Conservation (phyloP, 2,797 vertebrate genomes). For the Chaetodon trifasciatus region DNA sequence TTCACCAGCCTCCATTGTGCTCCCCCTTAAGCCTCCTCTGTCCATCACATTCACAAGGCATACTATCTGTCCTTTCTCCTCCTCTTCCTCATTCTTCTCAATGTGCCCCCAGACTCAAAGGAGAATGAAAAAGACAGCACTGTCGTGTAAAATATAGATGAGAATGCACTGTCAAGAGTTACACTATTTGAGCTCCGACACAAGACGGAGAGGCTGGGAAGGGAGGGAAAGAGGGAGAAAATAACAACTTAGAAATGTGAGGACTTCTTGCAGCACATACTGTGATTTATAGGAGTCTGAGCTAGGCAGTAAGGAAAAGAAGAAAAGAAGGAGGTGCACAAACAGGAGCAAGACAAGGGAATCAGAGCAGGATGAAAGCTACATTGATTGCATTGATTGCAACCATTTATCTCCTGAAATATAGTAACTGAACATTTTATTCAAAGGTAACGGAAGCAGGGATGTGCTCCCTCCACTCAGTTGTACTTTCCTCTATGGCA, state of each 20-base stretch:
- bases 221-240: constrained; percentile 17
- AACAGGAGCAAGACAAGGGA: neutral
- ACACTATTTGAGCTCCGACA: constrained; percentile 22
- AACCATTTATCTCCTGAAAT: neutral
- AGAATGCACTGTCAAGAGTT: constrained; percentile 22
- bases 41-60: constrained; percentile 17
- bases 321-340: neutral
- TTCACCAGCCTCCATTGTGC: constrained; percentile 14
- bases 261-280: constrained; percentile 14
- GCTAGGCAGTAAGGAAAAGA: neutral
- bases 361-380: neutral
- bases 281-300: constrained; percentile 32
- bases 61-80: constrained; percentile 4
- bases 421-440: constrained; percentile 20
- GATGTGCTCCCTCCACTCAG: constrained; percentile 9
- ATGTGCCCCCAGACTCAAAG: constrained; percentile 1
- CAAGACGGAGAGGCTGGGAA: neutral
- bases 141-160: constrained; percentile 52
- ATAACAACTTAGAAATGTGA: constrained; percentile 19
- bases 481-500: constrained; percentile 25
- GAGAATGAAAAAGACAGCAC: constrained; percentile 12
- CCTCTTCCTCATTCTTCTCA: constrained; percentile 7
- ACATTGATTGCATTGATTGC: constrained; percentile 9
- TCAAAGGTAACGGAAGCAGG: constrained; percentile 27
- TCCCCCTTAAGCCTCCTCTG: constrained; percentile 15